Percentiles rank a stretch among this genome's conserved stretches.
phyloP scores from a whole-genome alignment of 2,888 invertebrate genomes.

The Diploptera punctata region DNA sequence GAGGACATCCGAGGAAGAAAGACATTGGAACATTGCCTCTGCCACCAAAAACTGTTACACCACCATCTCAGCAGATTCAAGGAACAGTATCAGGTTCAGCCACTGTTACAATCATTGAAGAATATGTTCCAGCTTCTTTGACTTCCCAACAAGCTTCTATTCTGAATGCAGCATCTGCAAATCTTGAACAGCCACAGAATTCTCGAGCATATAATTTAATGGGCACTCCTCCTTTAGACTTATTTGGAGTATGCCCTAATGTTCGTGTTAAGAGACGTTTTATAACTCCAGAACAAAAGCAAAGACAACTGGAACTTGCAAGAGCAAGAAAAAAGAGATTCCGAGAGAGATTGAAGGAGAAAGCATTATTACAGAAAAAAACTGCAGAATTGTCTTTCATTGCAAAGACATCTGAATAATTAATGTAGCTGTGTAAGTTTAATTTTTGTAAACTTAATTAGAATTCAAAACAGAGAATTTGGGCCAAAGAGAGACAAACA shows the following conservation, averaged over 20 bases:
- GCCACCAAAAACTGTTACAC: no score
- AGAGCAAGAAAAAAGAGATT: background rate
- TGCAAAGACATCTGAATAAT: no score
- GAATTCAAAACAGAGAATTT: no score
- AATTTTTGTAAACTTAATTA: no score
- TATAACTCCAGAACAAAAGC: background rate
- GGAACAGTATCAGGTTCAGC: no score
- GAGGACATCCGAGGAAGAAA: background rate
- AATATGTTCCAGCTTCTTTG: background rate
- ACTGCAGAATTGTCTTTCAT: no score
- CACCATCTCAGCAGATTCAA: no score
- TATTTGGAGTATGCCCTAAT: background rate
- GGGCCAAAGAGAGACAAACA: no score
- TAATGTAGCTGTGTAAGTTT: no score
- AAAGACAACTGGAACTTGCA: background rate
- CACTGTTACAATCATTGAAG: background rate
- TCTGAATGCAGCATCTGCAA: background rate
- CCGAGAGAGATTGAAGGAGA: background rate
- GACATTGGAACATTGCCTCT: background rate
- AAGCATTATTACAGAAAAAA: background rate
- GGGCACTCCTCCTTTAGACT: background rate
- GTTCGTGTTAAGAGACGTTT: background rate
- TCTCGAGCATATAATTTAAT: background rate
- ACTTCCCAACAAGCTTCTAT: background rate
- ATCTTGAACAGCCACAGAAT: background rate